phyloP scores from a whole-genome alignment of 2,113 vertebrate genomes.

The Rhombomys opimus region DNA sequence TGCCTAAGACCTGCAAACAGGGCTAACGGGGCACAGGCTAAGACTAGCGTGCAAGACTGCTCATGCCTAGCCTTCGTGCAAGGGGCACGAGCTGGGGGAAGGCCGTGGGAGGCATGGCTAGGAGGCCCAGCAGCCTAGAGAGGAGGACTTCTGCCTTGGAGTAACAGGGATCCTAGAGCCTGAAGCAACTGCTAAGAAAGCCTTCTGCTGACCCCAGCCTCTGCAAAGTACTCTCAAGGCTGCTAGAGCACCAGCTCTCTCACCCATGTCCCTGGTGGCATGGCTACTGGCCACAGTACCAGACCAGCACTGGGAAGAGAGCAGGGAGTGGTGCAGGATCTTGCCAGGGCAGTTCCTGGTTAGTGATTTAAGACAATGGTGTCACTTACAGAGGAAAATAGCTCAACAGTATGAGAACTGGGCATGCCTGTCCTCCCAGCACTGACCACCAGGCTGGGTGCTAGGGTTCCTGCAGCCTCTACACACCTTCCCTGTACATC shows the following conservation, averaged over 20 bases:
- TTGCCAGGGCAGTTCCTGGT: not conserved
- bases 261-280: accelerated
- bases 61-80: not conserved
- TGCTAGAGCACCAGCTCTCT: not conserved
- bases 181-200: not conserved
- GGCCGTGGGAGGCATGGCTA: not conserved
- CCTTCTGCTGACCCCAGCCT: not conserved
- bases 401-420: not conserved
- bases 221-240: not conserved
- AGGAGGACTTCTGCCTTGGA: not conserved
- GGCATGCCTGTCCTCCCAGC: not conserved
- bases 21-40: not conserved
- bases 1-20: not conserved
- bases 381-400: not conserved
- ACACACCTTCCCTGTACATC: not conserved
- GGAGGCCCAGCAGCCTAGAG: not conserved
- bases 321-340: not conserved
- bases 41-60: not conserved
- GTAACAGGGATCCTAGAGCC: not conserved
- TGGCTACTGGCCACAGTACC: not conserved
- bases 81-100: too few species aligned
- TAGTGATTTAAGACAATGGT: not conserved
- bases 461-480: not conserved
- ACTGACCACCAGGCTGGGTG: too few species aligned
- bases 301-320: not conserved